These are phyloP conservation scores for Tetramorium alpestre DNA, from an alignment of 1,140 invertebrate genomes.

Conservation along the genomic window DNA sequence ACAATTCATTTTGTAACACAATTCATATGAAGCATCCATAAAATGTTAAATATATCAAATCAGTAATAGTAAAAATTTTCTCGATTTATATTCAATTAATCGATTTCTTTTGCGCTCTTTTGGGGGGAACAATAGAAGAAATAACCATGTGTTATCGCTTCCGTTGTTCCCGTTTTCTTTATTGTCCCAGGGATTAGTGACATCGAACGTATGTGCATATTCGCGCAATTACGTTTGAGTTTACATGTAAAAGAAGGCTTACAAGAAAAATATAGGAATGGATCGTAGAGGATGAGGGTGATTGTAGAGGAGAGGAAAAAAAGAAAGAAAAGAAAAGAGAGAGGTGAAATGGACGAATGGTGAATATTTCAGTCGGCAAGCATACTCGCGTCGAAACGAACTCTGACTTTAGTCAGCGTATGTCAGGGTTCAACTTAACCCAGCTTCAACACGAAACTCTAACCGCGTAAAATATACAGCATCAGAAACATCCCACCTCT, in stretches of 20 bases:
- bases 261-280: neutral
- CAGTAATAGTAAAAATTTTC: neutral
- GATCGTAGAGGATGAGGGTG: neutral
- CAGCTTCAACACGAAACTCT: constrained; percentile 48
- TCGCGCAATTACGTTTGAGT: neutral
- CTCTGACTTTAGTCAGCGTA: constrained; percentile 51
- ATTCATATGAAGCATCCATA: neutral
- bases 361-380: constrained; percentile 70
- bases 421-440: constrained; percentile 66
- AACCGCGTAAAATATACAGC: constrained; percentile 69
- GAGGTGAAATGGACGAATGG: constrained; percentile 14
- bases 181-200: constrained; percentile 14
- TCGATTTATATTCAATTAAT: neutral
- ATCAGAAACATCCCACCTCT: constrained; percentile 3
- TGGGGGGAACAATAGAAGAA: too few species aligned
- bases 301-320: too few species aligned
- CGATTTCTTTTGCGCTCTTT: neutral
- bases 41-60: neutral
- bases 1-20: too few species aligned
- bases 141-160: neutral
- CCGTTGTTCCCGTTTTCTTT: neutral
- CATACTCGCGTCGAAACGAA: constrained; percentile 66
- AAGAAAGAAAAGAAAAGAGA: neutral
- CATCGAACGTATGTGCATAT: neutral
- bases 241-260: neutral